Evolutionary conservation across 1,140 invertebrate species (phyloP), one percentile per base, ranked within the genome.

Genomic region (Trichoplusia ni): DNA sequence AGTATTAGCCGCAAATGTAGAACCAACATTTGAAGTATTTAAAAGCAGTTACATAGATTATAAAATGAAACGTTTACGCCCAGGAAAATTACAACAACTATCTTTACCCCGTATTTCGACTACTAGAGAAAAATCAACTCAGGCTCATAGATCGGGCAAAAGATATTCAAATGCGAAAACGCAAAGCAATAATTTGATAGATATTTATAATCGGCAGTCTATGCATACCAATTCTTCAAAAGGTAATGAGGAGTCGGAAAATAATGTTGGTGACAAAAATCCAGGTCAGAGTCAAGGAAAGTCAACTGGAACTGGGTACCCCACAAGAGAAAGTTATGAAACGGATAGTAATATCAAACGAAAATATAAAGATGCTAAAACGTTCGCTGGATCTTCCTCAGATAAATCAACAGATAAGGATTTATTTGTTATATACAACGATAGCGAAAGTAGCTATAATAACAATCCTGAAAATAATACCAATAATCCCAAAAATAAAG

Each of bases 361-460:
- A 18, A 58, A 58, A 6, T 7, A 31, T 1, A 58, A 21, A 19
- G 38, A 44, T 11, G 42, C 8, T 38, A 38, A 42, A 44, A 11
- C 19, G 0, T 23, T 51, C 11, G 31, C 11, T 4, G 19, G 37
- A 14, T 61, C 65, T 29, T 31, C 46, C 8, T 77, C 70, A n/a
- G 23, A 40, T 25, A 60, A 65, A 38, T 73, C 70, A n/a, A 59
- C 67, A 51, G 76, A 83, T 31, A 79, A 79, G 54, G 79, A 82
- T 67, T 71, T 86, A 33, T 82, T 84, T 67, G 58, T 84, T 37
- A 84, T 84, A 38, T 84, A 77, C 35, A 77, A 74, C 60, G 83
- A 86, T 27, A 85, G 73, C 64, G 69, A 73, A 33, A 75, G 60
- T 33, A 76, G 60, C 42, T 49, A 42, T 7, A 67, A 62, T 19